phyloP scores from a whole-genome alignment of 1,140 invertebrate species.

The Helicoverpa zea region DNA sequence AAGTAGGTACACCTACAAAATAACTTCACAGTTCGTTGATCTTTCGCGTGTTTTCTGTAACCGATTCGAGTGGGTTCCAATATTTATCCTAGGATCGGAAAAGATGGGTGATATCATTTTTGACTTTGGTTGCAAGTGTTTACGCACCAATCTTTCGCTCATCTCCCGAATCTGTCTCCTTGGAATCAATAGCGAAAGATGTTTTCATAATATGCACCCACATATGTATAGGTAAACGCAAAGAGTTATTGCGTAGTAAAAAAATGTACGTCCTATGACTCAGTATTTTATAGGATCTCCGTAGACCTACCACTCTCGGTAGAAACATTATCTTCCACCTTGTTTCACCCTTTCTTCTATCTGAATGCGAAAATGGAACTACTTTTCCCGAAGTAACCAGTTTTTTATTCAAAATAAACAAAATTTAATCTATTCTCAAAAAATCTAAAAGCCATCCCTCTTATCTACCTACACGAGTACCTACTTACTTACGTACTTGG shows the following conservation, averaged over 20 bases:
- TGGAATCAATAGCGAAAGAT: too few relatives aligned
- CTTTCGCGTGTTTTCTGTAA: conserved; percentile 47
- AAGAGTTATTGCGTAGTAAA: too few relatives aligned
- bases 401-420: too few relatives aligned
- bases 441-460: conserved; percentile 1
- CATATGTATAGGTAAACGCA: too few relatives aligned
- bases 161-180: too few relatives aligned
- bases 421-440: too few relatives aligned
- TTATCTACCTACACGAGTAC: conserved; percentile 60
- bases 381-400: background rate
- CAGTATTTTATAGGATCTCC: too few relatives aligned
- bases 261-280: background rate
- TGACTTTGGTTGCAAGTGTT: background rate
- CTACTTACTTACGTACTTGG: conserved; percentile 47
- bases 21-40: conserved; percentile 49
- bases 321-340: too few relatives aligned
- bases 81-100: conserved; percentile 40
- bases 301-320: too few relatives aligned
- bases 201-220: too few relatives aligned
- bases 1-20: conserved; percentile 45
- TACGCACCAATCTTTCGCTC: background rate
- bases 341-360: too few relatives aligned
- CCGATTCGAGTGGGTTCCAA: conserved; percentile 17
- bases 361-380: too few relatives aligned
- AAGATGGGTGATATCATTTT: conserved; percentile 11